Evolutionary conservation across 2,888 invertebrate genomes (phyloP).

Genomic region (Cerastoderma edule): DNA sequence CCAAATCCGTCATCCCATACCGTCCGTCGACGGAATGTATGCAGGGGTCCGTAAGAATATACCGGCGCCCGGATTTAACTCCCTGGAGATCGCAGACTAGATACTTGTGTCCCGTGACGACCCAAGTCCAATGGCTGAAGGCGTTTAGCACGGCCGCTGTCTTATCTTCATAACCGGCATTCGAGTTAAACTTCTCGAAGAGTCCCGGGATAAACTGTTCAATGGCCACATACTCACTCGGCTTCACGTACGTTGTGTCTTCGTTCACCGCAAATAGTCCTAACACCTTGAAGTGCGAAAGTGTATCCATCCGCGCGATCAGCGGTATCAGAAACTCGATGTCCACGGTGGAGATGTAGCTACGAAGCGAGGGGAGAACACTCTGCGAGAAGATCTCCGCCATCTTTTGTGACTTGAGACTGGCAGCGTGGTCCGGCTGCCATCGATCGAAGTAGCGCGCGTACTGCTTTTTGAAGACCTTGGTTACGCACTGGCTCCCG

Average conservation of each 20-base stretch:
- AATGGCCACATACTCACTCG: slow-evolving; percentile 55
- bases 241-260: slow-evolving; percentile 47
- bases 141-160: slow-evolving; percentile 50
- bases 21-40: slow-evolving; percentile 57
- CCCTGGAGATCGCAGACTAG: slow-evolving; percentile 63
- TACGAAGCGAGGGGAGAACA: slow-evolving; percentile 39
- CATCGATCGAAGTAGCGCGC: slow-evolving; percentile 56
- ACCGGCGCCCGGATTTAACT: slow-evolving; percentile 47
- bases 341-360: slow-evolving; percentile 34
- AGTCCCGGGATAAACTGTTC: slow-evolving; percentile 55
- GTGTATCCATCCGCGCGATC: slow-evolving; percentile 54
- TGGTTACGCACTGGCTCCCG: slow-evolving; percentile 54
- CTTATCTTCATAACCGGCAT: slow-evolving; percentile 52
- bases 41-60: slow-evolving; percentile 58
- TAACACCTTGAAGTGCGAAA: slow-evolving; percentile 58
- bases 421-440: slow-evolving; percentile 55
- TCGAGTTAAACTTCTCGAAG: slow-evolving; percentile 60
- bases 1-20: slow-evolving; percentile 60
- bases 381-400: slow-evolving; percentile 45
- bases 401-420: slow-evolving; percentile 48
- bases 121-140: slow-evolving; percentile 64
- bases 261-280: slow-evolving; percentile 49
- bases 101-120: slow-evolving; percentile 50
- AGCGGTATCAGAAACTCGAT: slow-evolving; percentile 56
- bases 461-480: slow-evolving; percentile 58